Evolutionary conservation across 92 coral and sea anemone species (phyloP).

Genomic region (Palythoa heliodiscus): DNA sequence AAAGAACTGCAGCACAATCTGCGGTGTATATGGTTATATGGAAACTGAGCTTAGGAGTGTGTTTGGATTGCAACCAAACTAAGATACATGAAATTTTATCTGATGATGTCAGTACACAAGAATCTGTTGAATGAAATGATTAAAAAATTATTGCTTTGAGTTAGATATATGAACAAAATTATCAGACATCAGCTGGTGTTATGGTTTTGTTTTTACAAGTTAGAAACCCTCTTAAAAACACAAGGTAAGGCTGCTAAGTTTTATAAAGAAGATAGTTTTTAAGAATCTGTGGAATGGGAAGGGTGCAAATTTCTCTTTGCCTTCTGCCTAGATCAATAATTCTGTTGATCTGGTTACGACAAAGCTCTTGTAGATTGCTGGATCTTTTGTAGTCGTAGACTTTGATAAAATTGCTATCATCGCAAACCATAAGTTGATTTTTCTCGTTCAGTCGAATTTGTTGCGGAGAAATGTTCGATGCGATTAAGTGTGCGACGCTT

Average conservation of each 20-base stretch:
- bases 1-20: no score
- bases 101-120: no score
- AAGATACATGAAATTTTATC: no score
- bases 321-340: not conserved
- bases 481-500: constrained; percentile 52
- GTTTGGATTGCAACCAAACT: no score
- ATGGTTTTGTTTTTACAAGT: no score
- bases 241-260: not conserved
- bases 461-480: constrained; percentile 40
- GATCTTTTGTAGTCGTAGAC: constrained; percentile 17
- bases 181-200: no score
- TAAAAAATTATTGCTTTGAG: no score
- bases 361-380: constrained; percentile 20
- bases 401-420: constrained; percentile 25
- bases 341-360: constrained; percentile 41
- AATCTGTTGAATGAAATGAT: no score
- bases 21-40: no score
- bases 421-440: constrained; percentile 55
- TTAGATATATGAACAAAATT: no score
- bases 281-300: constrained; percentile 20
- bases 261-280: constrained; percentile 40
- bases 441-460: constrained; percentile 39
- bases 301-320: not conserved
- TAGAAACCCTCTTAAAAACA: no score
- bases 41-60: no score